These are phyloP conservation scores for Stomorhina lunata DNA, from an alignment of 2,888 invertebrate species.

Conservation along the genomic window DNA sequence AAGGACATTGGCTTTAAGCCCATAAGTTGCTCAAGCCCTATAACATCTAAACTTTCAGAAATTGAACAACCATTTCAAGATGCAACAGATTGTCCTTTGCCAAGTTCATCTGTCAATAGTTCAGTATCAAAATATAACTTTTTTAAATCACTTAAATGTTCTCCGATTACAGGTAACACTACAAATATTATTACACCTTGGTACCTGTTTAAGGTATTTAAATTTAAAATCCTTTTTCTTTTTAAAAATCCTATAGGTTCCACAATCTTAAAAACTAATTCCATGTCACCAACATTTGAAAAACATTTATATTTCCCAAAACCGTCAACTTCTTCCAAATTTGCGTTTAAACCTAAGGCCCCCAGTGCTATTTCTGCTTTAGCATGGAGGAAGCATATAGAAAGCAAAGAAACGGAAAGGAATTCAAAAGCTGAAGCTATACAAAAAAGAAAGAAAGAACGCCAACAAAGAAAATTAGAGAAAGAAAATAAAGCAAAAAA, in stretches of 20 bases:
- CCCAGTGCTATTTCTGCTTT: constrained; percentile 35
- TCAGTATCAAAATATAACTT: neutral
- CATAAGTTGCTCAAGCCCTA: neutral
- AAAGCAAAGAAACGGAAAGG: constrained; percentile 1
- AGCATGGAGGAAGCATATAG: constrained; percentile 14
- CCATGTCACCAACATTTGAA: constrained; percentile 11
- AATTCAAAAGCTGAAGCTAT: constrained; percentile 17
- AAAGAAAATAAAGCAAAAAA: constrained; percentile 25
- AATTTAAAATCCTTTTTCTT: neutral
- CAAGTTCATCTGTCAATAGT: neutral
- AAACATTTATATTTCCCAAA: constrained; percentile 37
- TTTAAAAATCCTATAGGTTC: neutral
- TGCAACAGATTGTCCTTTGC: neutral
- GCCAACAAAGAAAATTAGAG: constrained; percentile 8
- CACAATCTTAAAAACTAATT: neutral
- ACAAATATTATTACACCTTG: neutral
- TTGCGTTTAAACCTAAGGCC: constrained; percentile 5
- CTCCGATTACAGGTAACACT: constrained; percentile 20
- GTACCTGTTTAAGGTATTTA: neutral
- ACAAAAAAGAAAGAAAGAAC: constrained; percentile 12
- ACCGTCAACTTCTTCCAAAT: neutral
- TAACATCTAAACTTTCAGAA: neutral
- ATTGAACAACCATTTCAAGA: neutral
- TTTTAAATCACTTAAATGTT: neutral
- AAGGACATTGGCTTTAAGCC: neutral